Percentiles rank a stretch among this genome's conserved stretches.
Evolutionary conservation across 1,140 invertebrate genomes (phyloP).

Genomic region (Uloborus diversus): DNA sequence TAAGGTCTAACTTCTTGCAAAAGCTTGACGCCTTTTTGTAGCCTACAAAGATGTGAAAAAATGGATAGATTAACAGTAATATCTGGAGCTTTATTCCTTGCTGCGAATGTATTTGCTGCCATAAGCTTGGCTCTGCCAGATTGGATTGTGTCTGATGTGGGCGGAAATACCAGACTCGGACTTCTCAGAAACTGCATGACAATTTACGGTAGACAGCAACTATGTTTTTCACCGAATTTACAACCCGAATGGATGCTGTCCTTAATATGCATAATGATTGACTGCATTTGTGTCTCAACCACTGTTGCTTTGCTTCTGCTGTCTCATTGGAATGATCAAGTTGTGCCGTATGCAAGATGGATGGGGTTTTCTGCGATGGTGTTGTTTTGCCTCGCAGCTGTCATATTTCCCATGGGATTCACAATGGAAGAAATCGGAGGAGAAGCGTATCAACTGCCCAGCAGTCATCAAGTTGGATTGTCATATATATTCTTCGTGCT

Average conservation of each 20-base stretch:
- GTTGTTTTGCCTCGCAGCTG: conserved; percentile 90
- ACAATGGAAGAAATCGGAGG: conserved; percentile 94
- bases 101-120: conserved; percentile 92
- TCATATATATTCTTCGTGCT: conserved; percentile 95
- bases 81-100: conserved; percentile 88
- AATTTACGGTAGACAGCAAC: conserved; percentile 84
- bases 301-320: conserved; percentile 86
- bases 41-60: too few relatives aligned
- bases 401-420: conserved; percentile 96
- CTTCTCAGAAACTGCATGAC: conserved; percentile 94
- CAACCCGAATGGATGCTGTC: conserved; percentile 92
- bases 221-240: conserved; percentile 86
- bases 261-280: conserved; percentile 88
- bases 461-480: conserved; percentile 93
- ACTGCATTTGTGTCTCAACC: conserved; percentile 90
- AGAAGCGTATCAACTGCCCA: conserved; percentile 92
- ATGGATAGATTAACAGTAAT: conserved; percentile 95
- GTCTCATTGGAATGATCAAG: conserved; percentile 91
- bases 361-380: conserved; percentile 96
- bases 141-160: conserved; percentile 95
- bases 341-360: conserved; percentile 92
- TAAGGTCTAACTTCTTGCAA: too few relatives aligned
- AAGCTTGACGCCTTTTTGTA: too few relatives aligned
- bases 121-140: conserved; percentile 91
- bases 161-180: conserved; percentile 89